Evolutionary conservation across 2,113 vertebrate species (phyloP).

Genomic region (Syngnathus scovelli): DNA sequence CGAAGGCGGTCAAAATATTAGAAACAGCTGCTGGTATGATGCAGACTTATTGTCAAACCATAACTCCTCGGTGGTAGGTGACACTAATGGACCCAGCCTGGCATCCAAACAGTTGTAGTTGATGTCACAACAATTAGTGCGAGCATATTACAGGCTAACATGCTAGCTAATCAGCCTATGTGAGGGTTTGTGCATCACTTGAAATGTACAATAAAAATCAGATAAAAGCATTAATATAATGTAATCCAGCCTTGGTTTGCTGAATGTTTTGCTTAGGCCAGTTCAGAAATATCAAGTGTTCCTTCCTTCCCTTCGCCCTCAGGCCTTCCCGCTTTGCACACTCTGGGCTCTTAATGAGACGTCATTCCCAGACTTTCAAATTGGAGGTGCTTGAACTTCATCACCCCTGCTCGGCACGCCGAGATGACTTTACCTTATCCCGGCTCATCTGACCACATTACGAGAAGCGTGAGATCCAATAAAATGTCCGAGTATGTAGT

Average conservation of each 20-base stretch:
- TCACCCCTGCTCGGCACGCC: slow-evolving; percentile 21
- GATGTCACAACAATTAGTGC: too few relatives aligned
- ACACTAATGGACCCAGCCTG: not conserved
- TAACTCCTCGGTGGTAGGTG: not conserved
- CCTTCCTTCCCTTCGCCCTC: slow-evolving; percentile 36
- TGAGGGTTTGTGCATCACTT: too few relatives aligned
- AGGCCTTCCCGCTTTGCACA: slow-evolving; percentile 33
- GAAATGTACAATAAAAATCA: too few relatives aligned
- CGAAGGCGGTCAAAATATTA: not conserved
- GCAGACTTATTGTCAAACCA: not conserved
- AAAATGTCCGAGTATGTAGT: slow-evolving; percentile 31
- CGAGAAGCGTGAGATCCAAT: slow-evolving; percentile 48
- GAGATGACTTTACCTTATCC: slow-evolving; percentile 55
- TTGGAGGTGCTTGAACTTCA: slow-evolving; percentile 48
- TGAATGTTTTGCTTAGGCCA: slow-evolving; percentile 31
- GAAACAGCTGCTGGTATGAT: not conserved
- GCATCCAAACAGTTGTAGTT: not conserved
- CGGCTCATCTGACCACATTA: slow-evolving; percentile 19
- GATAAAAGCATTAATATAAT: not conserved
- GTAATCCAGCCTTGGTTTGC: slow-evolving; percentile 22
- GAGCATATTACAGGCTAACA: too few relatives aligned
- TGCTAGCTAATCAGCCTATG: too few relatives aligned
- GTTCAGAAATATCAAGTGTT: slow-evolving; percentile 49
- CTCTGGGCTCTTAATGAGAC: slow-evolving; percentile 46
- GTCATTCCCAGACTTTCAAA: slow-evolving; percentile 38